Base-by-base conservation (phyloP, 37 sponge, comb jelly and placozoan genomes). In the Agelas oroides region DNA sequence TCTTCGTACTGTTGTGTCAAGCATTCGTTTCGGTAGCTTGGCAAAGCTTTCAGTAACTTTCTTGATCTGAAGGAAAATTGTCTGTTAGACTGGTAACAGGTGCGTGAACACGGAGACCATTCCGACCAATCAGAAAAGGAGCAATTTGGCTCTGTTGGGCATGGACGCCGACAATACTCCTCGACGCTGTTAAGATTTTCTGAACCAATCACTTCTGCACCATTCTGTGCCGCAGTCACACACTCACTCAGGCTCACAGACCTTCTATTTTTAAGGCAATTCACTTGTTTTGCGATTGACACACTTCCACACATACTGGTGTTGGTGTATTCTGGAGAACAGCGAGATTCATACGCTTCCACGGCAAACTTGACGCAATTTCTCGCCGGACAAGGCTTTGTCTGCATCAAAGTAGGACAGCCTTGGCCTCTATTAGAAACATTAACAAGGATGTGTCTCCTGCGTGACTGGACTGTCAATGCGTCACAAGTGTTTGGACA, bases 231-330 rank as follows among this genome's bases (percentile, higher is more conserved):
- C 3, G 78, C 78, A 20, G 13, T n/a, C 23, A 77, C 3, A 25
- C 78, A 77, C 78, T 39, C 46, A 5, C 18, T 21, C 63, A 77
- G 27, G 5, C 2, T 39, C 1, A 77, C 63, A 62, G 23, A 62
- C 25, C 61, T 19, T 60, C 2, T 36, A 66, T 84, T 84, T 53
- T 46, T 61, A 11, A 27, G 73, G 24, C 84, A 84, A 11, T 41
- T 60, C 2, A 32, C 24, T 3, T 55, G 52, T 30, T 73, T 46
- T 1, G 20, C 0, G 0, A 15, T 2, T 13, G 54, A 8, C 6
- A 19, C 75, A 56, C 30, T 38, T 37, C 84, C 84, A 74, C 84
- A 84, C 55, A 52, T 62, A 1, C n/a, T 34, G 32, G 64, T 25
- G 8, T 2, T 33, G n/a, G 74, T 70, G 58, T 70, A 54, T 13